These are phyloP conservation scores for Catocala sponsa DNA, from an alignment of 2,888 invertebrate species.

Conservation along the genomic window DNA sequence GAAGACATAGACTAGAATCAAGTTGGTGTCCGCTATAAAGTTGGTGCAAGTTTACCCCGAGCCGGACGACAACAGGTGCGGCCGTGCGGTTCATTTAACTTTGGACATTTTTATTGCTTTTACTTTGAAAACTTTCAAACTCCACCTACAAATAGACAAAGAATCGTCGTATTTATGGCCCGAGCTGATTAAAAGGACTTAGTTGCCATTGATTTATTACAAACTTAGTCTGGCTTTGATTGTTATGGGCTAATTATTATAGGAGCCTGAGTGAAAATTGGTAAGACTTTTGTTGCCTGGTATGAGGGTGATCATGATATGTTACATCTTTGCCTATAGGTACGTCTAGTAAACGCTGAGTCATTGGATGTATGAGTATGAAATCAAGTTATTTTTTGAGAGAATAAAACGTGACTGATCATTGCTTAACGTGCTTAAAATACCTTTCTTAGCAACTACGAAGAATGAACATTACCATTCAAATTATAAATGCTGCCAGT, in stretches of 20 bases:
- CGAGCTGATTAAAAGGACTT: conserved; percentile 31
- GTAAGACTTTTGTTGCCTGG: too few species aligned
- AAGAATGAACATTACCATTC: too few species aligned
- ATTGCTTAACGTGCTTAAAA: too few species aligned
- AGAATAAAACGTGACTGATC: too few species aligned
- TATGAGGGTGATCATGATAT: too few species aligned
- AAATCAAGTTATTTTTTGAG: too few species aligned
- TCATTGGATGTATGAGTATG: too few species aligned
- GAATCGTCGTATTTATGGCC: conserved; percentile 40
- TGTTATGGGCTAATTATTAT: background rate
- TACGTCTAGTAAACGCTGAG: too few species aligned
- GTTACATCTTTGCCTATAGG: too few species aligned
- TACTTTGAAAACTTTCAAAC: conserved; percentile 36
- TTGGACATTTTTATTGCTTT: conserved; percentile 56
- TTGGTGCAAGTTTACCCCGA: conserved; percentile 18
- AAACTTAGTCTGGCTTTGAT: background rate
- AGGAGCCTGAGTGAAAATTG: too few species aligned
- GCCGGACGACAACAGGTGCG: conserved; percentile 59
- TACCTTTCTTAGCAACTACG: too few species aligned
- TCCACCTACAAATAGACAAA: conserved; percentile 22
- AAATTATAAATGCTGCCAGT: too few species aligned
- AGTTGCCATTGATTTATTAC: conserved; percentile 4
- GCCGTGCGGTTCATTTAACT: conserved; percentile 58
- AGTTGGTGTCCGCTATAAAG: conserved; percentile 24
- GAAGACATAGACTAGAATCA: conserved; percentile 12